These are phyloP conservation scores for Agapornis canus DNA, from an alignment of 2,797 vertebrate species.

Conservation along the genomic window DNA sequence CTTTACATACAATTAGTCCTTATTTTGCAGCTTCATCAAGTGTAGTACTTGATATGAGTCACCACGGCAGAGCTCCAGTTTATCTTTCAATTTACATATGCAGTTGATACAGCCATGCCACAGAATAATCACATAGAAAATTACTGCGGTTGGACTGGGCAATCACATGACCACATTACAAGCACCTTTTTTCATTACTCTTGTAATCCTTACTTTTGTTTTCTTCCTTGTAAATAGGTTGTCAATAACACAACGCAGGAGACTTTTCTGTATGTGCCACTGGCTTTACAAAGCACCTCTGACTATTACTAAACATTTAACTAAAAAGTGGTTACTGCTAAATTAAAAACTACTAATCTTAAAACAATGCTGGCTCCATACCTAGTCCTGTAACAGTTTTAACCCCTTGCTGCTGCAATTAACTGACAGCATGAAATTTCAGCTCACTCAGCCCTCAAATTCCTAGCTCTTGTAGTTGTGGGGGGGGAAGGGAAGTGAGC, in stretches of 20 bases:
- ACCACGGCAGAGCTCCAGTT: neutral
- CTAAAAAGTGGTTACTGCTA: neutral
- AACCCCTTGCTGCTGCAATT: neutral
- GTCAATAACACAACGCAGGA: neutral
- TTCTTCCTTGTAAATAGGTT: neutral
- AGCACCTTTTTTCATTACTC: accelerated
- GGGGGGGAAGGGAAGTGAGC: neutral
- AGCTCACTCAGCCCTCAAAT: neutral
- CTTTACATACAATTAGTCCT: neutral
- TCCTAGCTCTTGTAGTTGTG: neutral
- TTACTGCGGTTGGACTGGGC: neutral
- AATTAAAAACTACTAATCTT: neutral
- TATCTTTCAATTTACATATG: neutral
- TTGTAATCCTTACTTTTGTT: neutral
- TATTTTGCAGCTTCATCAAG: neutral
- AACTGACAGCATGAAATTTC: neutral
- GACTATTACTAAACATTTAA: neutral
- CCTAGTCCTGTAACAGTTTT: neutral
- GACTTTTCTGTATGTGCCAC: neutral
- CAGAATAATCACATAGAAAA: neutral
- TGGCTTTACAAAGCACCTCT: neutral
- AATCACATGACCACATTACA: neutral
- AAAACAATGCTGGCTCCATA: neutral
- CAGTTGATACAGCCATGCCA: neutral
- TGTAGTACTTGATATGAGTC: neutral